Evolutionary conservation across 2,888 invertebrate species (phyloP), one percentile per base, ranked within the genome.

Genomic region (Celastrina argiolus): DNA sequence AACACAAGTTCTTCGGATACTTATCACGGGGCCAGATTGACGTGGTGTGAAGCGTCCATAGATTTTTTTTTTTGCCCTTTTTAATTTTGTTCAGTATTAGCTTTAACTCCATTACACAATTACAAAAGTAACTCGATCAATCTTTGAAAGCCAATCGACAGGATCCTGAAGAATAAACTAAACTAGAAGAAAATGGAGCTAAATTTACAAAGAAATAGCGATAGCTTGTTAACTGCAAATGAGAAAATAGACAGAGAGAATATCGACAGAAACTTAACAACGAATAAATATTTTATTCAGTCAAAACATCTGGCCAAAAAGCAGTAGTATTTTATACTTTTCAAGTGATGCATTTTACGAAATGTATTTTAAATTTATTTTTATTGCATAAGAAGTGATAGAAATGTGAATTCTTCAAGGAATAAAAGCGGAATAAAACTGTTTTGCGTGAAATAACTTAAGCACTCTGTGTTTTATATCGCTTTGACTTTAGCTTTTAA

Each of bases 341-440:
- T 39, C 22, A 61, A 22, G 39, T 36, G 36, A 39, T 61, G 61
- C 61, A 39, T 61, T 61, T 61, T 36, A 14, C 36, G 34, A 36
- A 61, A 61, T 39, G 16, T 61, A 39, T 61, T 36, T 61, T 61
- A 59, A 36, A 59, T 56, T 56, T 56, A 18, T 3, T 59, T 59
- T 36, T 59, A 34, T 59, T 51, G 51, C 51, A 22, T 26, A 51
- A 26, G 22, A 22, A 26, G 2, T 51, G 4, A 51, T 51, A 51
- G 51, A 51, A 51, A 10, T 51, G 14, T 10, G 5, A 51, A 51
- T 45, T 51, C 14, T 51, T 51, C 51, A 51, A 51, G 51, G 14
- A 26, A 51, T 51, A 51, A 14, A 26, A 51, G 14, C 22, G 51
- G 12, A 51, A 51, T 51, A 51, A 26, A 51, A 22, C 16, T 18